phyloP scores from a whole-genome alignment of 2,888 invertebrate species.

The Pasiphila rectangulata region DNA sequence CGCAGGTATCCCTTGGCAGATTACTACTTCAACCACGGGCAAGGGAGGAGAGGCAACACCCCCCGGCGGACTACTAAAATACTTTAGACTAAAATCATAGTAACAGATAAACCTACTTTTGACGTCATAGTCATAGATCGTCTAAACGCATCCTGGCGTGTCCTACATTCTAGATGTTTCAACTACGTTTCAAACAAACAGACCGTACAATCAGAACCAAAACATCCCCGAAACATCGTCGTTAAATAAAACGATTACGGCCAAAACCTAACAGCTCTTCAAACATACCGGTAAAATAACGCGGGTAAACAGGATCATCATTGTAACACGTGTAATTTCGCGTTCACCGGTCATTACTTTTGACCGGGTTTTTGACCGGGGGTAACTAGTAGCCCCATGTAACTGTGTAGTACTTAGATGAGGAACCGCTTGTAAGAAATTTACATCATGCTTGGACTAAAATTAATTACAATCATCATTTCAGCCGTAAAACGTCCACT shows the following conservation, averaged over 20 bases:
- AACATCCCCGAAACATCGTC: slow-evolving; percentile 38
- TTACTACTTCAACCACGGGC: too few relatives aligned
- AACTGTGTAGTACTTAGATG: neutral
- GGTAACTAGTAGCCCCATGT: slow-evolving; percentile 2
- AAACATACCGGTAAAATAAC: slow-evolving; percentile 57
- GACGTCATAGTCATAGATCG: too few relatives aligned
- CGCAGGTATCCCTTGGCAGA: too few relatives aligned
- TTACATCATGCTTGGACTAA: slow-evolving; percentile 6
- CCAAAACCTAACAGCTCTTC: slow-evolving; percentile 66
- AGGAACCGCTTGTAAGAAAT: neutral
- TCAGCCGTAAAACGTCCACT: too few relatives aligned
- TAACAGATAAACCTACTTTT: too few relatives aligned
- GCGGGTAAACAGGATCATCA: slow-evolving; percentile 70
- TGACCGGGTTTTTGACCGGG: slow-evolving; percentile 47
- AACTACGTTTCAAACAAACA: slow-evolving; percentile 36
- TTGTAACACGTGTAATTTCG: slow-evolving; percentile 75
- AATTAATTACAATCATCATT: too few relatives aligned
- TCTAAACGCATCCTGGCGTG: too few relatives aligned
- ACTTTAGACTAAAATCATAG: too few relatives aligned
- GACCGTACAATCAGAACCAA: slow-evolving; percentile 40
- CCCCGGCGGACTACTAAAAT: too few relatives aligned
- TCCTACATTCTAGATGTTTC: too few relatives aligned
- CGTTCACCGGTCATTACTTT: slow-evolving; percentile 73
- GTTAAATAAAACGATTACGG: slow-evolving; percentile 65
- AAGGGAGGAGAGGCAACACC: too few relatives aligned